These are phyloP conservation scores for Conistra vaccinii DNA, from an alignment of 2,888 invertebrate genomes.

Conservation along the genomic window DNA sequence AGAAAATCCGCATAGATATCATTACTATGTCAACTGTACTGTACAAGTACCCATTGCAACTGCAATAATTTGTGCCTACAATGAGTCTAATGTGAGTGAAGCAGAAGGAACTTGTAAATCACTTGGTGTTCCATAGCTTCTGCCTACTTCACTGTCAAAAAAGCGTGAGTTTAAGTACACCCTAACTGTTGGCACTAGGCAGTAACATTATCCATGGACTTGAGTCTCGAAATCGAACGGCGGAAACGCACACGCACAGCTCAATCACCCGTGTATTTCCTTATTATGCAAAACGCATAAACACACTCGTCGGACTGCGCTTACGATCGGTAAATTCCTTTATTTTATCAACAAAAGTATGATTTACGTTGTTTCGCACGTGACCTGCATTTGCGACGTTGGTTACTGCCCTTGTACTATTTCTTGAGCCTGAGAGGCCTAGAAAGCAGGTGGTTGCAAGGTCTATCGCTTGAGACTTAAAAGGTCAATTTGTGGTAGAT, in stretches of 20 bases:
- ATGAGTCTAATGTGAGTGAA: not conserved
- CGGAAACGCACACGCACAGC: not conserved
- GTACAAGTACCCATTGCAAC: not conserved
- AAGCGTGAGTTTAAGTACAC: not conserved
- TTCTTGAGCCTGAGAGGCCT: conserved; percentile 19
- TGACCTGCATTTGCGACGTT: conserved; percentile 20
- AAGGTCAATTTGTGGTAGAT: conserved; percentile 34
- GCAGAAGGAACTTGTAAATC: not conserved
- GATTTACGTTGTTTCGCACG: conserved; percentile 35
- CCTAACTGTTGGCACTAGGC: not conserved
- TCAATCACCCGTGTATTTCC: conserved; percentile 36
- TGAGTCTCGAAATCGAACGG: not conserved
- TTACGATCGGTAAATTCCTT: conserved; percentile 62
- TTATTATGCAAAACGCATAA: conserved; percentile 30
- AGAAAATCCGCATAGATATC: not conserved
- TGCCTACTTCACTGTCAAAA: not conserved
- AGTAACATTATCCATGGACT: not conserved
- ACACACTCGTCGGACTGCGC: conserved; percentile 16
- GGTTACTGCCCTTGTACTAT: conserved; percentile 44
- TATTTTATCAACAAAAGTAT: conserved; percentile 51
- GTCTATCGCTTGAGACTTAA: conserved; percentile 2
- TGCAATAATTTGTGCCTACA: too few relatives aligned
- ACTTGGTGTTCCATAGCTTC: not conserved
- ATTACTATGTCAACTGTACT: not conserved
- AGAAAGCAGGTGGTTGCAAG: conserved; percentile 42